Base-by-base conservation (phyloP, 2,113 vertebrate genomes). In the Rafetus swinhoei region DNA sequence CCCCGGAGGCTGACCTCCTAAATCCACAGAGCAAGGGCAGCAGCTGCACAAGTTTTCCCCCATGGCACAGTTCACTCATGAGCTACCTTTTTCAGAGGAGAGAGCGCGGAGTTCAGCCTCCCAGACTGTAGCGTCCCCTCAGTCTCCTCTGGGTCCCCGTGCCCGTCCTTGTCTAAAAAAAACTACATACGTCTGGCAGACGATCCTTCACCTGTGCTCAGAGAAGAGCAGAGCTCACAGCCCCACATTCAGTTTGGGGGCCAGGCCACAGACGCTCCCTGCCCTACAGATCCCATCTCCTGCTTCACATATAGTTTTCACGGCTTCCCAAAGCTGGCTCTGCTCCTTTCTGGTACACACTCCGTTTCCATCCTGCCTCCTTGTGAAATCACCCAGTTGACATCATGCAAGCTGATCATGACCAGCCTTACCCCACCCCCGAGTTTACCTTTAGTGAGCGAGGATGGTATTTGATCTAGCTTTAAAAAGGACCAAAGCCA, bases 391-490 rank as follows among this genome's bases (percentile, higher is more conserved):
- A 13, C 39, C 12, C 39, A 76, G 3, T 18, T 1, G 29, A n/a
- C 65, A 19, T n/a, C 65, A 16, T 69, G 32, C 32, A 69, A 35
- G 65, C 7, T 72, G 65, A 72, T 9, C 18, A 72, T 9, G 0
- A 1, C 16, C 65, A 14, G 27, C 24, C 59, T 9, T 59, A 25
- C 4, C 3, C 9, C 57, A 69, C 72, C 55, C 69, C 69, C 12
- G 50, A 32, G 9, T 59, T 77, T 7, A 32, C 0, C 0, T 62
- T n/a, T 55, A 35, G 0, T 8, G 24, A 83, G 1, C 9, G 35
- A 29, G 27, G 53, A 14, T 7, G 24, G 50, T 24, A 27, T n/a
- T 52, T 24, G 29, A 76, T 3, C 29, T 57, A 50, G n/a, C 53
- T 74, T 25, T 85, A n/a, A 45, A 52, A 13, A n/a, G 39, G 18